phyloP scores from a whole-genome alignment of 2,113 vertebrate species.

The Pseudois nayaur region DNA sequence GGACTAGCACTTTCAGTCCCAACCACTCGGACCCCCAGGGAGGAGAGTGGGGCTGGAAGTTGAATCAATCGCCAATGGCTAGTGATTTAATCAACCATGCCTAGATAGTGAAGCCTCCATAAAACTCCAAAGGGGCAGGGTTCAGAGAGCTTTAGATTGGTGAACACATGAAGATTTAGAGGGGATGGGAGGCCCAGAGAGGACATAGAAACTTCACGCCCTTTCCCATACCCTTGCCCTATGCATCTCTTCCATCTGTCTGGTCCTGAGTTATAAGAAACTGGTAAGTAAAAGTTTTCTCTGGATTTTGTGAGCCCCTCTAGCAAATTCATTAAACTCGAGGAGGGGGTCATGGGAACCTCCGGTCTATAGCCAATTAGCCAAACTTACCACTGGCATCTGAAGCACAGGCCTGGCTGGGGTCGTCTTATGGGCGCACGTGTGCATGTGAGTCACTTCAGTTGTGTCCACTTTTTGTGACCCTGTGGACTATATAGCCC shows the following conservation, averaged over 20 bases:
- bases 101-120: neutral
- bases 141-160: neutral
- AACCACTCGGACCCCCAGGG: neutral
- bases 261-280: neutral
- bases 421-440: rapidly evolving
- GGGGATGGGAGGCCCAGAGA: neutral
- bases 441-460: neutral
- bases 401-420: neutral
- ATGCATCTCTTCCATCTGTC: neutral
- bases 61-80: neutral
- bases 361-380: neutral
- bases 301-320: neutral
- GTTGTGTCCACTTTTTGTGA: neutral
- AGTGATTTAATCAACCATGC: neutral
- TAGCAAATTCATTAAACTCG: neutral
- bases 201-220: rapidly evolving
- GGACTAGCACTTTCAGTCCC: neutral
- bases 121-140: neutral
- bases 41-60: neutral
- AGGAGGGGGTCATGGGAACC: neutral
- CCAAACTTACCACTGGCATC: neutral
- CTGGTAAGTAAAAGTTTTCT: neutral
- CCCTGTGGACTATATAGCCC: neutral
- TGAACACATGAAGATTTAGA: neutral
- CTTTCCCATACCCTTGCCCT: neutral